A percentile compares a stretch with the other conserved stretches of the same genome.
These are phyloP conservation scores for Nymphalis urticae DNA, from an alignment of 2,888 invertebrate species.

Conservation along the genomic window DNA sequence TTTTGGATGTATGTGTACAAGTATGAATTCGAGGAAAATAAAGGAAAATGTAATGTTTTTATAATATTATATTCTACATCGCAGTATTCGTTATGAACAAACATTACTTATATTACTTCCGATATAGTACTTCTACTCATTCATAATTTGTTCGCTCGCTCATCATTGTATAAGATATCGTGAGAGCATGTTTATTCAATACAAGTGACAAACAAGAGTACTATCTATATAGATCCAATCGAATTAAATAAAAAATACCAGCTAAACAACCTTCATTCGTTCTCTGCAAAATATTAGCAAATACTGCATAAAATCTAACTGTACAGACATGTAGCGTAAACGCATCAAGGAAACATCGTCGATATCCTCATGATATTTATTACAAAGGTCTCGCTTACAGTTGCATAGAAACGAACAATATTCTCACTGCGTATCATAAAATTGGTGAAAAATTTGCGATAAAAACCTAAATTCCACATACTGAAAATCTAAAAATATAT, in stretches of 20 bases:
- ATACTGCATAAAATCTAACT: conserved; percentile 76
- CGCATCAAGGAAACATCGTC: conserved; percentile 64
- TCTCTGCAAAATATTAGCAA: conserved; percentile 68
- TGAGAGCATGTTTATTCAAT: conserved; percentile 67
- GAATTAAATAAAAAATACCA: conserved; percentile 79
- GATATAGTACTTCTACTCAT: conserved; percentile 77
- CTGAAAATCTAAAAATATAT: conserved; percentile 81
- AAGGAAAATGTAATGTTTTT: conserved; percentile 79
- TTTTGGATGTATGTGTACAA: conserved; percentile 81
- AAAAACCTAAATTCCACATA: conserved; percentile 79
- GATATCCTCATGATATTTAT: conserved; percentile 67
- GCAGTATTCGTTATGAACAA: conserved; percentile 79
- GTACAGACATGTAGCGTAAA: conserved; percentile 70
- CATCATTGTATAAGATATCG: conserved; percentile 61
- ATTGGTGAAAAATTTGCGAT: conserved; percentile 77
- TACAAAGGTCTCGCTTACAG: conserved; percentile 70
- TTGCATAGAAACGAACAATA: conserved; percentile 71
- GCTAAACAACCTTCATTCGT: conserved; percentile 70
- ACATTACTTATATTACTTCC: conserved; percentile 78
- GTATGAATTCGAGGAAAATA: conserved; percentile 80
- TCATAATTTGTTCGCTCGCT: conserved; percentile 76
- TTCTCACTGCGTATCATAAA: conserved; percentile 72
- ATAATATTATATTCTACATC: conserved; percentile 76
- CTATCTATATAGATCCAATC: conserved; percentile 74
- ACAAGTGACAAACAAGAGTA: conserved; percentile 67